These are phyloP conservation scores for Aricia artaxerxes DNA, from an alignment of 2,888 invertebrate species.

Conservation along the genomic window DNA sequence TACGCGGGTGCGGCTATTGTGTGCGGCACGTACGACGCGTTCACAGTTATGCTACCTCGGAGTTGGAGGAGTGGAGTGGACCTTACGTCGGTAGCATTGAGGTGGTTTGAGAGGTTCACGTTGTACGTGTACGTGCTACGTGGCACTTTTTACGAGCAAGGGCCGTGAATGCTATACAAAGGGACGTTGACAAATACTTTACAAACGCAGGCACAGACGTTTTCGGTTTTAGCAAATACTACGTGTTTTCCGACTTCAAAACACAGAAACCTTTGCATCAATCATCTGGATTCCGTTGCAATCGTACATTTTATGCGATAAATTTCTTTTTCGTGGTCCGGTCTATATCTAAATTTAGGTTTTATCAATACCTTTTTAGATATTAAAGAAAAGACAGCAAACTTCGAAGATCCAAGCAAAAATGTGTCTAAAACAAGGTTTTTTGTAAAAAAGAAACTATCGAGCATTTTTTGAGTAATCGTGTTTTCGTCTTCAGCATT, in stretches of 20 bases:
- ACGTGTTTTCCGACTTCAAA: not conserved
- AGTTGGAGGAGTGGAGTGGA: not conserved
- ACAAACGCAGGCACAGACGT: not conserved
- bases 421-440: too few species aligned
- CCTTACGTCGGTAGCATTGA: not conserved
- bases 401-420: too few species aligned
- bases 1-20: conserved; percentile 31
- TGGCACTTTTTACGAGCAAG: conserved; percentile 39
- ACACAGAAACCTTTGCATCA: not conserved
- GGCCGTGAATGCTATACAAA: conserved; percentile 28
- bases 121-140: conserved; percentile 34
- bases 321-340: too few species aligned
- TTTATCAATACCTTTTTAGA: too few species aligned
- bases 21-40: conserved; percentile 42
- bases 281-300: not conserved
- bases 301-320: too few species aligned
- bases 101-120: not conserved
- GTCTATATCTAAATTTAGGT: too few species aligned
- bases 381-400: too few species aligned
- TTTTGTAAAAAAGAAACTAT: too few species aligned
- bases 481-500: too few species aligned
- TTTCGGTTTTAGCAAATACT: not conserved
- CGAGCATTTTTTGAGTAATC: too few species aligned
- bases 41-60: not conserved
- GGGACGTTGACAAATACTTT: conserved; percentile 15